These are phyloP conservation scores for Leptopilina clavipes DNA, from an alignment of 1,140 invertebrate genomes.

Conservation along the genomic window DNA sequence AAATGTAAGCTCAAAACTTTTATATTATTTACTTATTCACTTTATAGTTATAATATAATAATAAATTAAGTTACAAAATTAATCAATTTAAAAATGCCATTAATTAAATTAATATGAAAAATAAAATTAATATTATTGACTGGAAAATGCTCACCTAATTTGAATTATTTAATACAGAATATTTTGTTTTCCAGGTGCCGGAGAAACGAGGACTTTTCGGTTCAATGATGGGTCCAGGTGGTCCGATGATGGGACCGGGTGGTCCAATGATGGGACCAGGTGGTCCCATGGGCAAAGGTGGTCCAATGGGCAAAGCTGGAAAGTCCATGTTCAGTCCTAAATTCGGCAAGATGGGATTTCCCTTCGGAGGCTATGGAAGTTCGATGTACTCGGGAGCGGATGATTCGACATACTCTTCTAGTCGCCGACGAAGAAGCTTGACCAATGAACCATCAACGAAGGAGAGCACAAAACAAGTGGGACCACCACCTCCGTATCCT, in stretches of 20 bases:
- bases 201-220: constrained; percentile 55
- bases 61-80: too few relatives aligned
- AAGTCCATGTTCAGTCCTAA: constrained; percentile 18
- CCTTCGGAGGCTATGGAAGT: constrained; percentile 37
- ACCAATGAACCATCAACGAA: not conserved
- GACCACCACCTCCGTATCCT: constrained; percentile 59
- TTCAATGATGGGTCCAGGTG: constrained; percentile 37
- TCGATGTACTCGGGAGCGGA: constrained; percentile 38
- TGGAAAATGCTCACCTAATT: too few relatives aligned
- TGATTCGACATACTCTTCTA: constrained; percentile 18
- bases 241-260: constrained; percentile 21
- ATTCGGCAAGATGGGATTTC: constrained; percentile 46
- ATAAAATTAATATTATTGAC: too few relatives aligned
- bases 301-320: not conserved
- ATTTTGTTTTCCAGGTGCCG: not conserved
- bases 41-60: not conserved
- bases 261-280: constrained; percentile 29
- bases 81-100: too few relatives aligned
- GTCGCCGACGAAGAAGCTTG: constrained; percentile 43
- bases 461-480: constrained; percentile 40
- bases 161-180: not conserved
- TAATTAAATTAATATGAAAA: too few relatives aligned
- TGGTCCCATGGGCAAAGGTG: not conserved
- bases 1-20: not conserved
- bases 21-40: not conserved